Base-by-base conservation (phyloP, 2,888 invertebrate genomes). In the Hydroisotoma schaefferi region DNA sequence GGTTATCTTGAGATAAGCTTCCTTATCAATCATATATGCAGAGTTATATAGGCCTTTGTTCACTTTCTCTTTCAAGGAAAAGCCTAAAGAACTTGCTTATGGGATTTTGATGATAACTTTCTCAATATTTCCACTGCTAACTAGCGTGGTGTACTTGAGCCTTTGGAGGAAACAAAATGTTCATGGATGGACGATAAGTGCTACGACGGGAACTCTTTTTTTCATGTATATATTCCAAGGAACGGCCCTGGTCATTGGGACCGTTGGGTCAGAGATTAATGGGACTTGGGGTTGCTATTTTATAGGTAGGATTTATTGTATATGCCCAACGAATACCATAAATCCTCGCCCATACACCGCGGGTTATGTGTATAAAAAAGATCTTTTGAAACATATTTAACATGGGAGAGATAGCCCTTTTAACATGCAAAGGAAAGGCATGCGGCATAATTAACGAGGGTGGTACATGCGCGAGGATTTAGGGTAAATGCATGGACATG, bases 201-300 rank as follows among this genome's bases (percentile, higher is more conserved):
- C 61, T 18, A 65, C 64, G 1, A 59, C 62, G 4, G 59, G 57
- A n/a, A 59, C 65, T 10, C 48, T 65, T 0, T 63, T 63, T 15
- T 61, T 68, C 37, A 65, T 65, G 63, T 65, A 65, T 23, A 52
- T 68, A 22, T 63, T 65, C 29, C 58, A 65, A 5, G 65, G 65
- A 18, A 51, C 53, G 10, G 62, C 62, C 0, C 65, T 65, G 29
- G 25, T 65, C 2, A 51, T 68, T 29, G 48, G 59, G 15, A 25
- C 33, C 4, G 8, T 44, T 33, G 53, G 26, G 26, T 12, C 23
- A 4, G 5, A 27, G 15, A 29, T 20, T 15, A 26, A 43, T 33
- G 25, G 20, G 5, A 52, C 43, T 8, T 43, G 18, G 29, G 46
- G 33, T 23, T 58, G 58, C 25, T 43, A 28, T 1, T 23, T 58